Base-by-base conservation (phyloP, 2,888 invertebrate species). In the Netelia inedita region DNA sequence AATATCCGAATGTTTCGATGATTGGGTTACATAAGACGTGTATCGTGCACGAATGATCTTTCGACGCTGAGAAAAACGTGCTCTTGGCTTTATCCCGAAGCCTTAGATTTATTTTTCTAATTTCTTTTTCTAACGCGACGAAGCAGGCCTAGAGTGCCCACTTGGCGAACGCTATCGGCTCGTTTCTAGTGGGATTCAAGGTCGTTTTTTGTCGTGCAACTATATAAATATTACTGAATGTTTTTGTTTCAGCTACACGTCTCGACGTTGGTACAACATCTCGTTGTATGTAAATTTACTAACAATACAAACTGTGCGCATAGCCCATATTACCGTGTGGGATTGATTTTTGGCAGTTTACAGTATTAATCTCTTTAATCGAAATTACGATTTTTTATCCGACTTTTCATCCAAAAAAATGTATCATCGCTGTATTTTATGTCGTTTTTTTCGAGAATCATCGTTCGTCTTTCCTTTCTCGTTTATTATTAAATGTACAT, bases 281-380 rank as follows among this genome's bases (percentile, higher is more conserved):
- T 80, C 76, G 59, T 71, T 72, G 65, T 82, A 86, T 88, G 88
- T 89, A 89, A 91, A 90, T 81, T 81, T 81, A 87, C 89, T 90
- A 89, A 88, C 88, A 89, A 90, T 88, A 89, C 88, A 90, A 87
- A 86, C 85, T 87, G 89, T 89, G 89, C 89, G 89, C 89, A 89
- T 87, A 88, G 83, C 87, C 89, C 89, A 87, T 76, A 82, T 72
- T 85, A 79, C 78, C 79, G 72, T 71, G 87, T 85, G 88, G 87
- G 87, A 87, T 87, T 82, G 87, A 84, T 75, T 86, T 89, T 90
- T 90, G 89, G 88, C 90, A 89, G 88, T 90, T 89, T 85, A 66
- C 68, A 82, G 46, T 46, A 16, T 43, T 63, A 66, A 65, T 74
- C 69, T 28, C 76, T 71, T 43, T 66, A 35, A 21, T 75, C 57